Evolutionary conservation across 2,797 vertebrate genomes (phyloP).

Genomic region (Emydoidea blandingii): DNA sequence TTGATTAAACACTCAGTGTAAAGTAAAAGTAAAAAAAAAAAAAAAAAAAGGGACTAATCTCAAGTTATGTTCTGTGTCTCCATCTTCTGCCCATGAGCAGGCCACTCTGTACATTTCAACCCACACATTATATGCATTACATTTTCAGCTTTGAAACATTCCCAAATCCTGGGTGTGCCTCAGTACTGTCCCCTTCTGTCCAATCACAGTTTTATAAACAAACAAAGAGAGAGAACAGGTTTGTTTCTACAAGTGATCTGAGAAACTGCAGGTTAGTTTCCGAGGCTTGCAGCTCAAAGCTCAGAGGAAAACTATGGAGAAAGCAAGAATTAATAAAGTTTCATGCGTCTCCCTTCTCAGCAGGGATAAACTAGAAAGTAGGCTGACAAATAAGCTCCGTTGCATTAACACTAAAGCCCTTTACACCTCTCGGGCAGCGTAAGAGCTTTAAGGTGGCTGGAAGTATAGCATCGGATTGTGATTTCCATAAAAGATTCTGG

Average conservation of each 20-base stretch:
- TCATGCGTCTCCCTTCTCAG: neutral
- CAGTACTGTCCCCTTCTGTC: fast-evolving
- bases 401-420: neutral
- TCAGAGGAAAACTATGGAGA: neutral
- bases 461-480: neutral
- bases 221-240: neutral
- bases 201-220: fast-evolving
- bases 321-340: neutral
- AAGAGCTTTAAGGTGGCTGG: neutral
- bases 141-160: neutral
- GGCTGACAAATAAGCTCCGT: neutral
- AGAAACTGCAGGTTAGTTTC: neutral
- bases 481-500: neutral
- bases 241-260: neutral
- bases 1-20: neutral
- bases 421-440: neutral
- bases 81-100: neutral
- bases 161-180: neutral
- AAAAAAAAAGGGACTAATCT: neutral
- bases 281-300: neutral
- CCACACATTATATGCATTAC: neutral
- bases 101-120: neutral
- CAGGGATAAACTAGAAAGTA: neutral
- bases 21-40: neutral
- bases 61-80: slow-evolving; percentile 42